Evolutionary conservation across 53 echinoderm and acorn worm genomes (phyloP).

Genomic region (Crossaster papposus): DNA sequence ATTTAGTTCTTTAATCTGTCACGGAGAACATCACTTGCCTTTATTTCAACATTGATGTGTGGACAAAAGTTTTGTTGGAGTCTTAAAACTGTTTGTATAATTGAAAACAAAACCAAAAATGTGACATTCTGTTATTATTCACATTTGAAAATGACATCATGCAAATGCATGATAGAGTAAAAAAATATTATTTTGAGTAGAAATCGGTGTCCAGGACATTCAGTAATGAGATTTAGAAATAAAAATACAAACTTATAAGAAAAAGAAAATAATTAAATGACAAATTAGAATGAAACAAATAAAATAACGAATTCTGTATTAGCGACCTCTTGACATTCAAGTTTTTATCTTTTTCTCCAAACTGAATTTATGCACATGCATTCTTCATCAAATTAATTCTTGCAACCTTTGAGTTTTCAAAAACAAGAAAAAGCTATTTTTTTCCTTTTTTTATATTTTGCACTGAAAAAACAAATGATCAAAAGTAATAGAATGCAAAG

Average conservation of each 20-base stretch:
- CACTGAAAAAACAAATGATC: neutral
- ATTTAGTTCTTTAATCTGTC: neutral
- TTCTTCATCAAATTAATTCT: neutral
- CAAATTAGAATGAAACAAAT: neutral
- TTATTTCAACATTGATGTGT: neutral
- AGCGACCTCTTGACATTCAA: neutral
- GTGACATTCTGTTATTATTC: neutral
- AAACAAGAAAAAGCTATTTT: neutral
- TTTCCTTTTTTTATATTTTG: neutral
- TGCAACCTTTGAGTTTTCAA: neutral
- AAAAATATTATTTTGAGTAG: neutral
- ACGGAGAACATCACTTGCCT: neutral
- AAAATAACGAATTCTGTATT: neutral
- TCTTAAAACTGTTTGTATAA: neutral
- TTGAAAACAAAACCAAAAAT: neutral
- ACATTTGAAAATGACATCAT: neutral
- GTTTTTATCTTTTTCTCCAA: neutral
- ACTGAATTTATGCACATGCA: neutral
- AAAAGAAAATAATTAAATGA: neutral
- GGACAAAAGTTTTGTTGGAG: neutral
- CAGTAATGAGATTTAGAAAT: neutral
- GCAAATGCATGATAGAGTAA: neutral
- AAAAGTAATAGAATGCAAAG: no score
- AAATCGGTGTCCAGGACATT: neutral
- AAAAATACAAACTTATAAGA: neutral